Evolutionary conservation across 2,797 vertebrate genomes (phyloP).

Genomic region (Lepidocolaptes lacrymiger): DNA sequence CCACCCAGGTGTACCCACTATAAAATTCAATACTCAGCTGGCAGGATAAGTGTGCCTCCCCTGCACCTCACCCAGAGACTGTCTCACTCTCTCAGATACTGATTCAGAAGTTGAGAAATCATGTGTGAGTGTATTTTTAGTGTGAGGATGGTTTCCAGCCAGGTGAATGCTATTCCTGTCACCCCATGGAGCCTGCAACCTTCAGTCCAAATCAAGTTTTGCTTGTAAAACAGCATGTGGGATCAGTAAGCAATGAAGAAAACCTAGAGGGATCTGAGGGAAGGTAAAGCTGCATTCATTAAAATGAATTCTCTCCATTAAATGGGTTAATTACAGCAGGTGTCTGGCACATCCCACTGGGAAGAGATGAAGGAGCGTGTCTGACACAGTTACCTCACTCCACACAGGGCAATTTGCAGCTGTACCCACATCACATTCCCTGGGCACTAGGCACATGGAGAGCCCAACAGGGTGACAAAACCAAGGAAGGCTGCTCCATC

Average conservation of each 20-base stretch:
- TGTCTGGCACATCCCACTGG: not conserved
- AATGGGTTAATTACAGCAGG: not conserved
- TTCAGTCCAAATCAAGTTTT: not conserved
- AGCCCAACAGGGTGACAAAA: not conserved
- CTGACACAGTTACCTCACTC: not conserved
- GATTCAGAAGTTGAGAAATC: not conserved
- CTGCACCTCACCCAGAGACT: not conserved
- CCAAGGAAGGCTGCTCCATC: not conserved
- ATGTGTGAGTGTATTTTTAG: not conserved
- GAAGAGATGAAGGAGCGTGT: not conserved
- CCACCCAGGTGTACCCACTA: not conserved
- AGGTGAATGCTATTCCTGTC: not conserved
- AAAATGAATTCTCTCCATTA: not conserved
- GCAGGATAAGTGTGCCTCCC: not conserved
- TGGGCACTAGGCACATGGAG: not conserved
- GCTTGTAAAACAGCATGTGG: not conserved
- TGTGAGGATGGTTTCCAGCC: not conserved
- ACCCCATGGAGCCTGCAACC: not conserved
- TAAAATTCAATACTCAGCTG: not conserved
- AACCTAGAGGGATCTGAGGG: not conserved
- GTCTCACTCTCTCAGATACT: not conserved
- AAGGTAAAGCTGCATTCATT: not conserved
- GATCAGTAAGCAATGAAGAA: not conserved
- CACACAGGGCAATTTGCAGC: rapidly evolving
- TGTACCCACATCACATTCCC: rapidly evolving